Percentiles rank a stretch among this genome's conserved stretches.
These are phyloP conservation scores for Ispidina lecontei DNA, from an alignment of 2,797 vertebrate species.

Conservation along the genomic window DNA sequence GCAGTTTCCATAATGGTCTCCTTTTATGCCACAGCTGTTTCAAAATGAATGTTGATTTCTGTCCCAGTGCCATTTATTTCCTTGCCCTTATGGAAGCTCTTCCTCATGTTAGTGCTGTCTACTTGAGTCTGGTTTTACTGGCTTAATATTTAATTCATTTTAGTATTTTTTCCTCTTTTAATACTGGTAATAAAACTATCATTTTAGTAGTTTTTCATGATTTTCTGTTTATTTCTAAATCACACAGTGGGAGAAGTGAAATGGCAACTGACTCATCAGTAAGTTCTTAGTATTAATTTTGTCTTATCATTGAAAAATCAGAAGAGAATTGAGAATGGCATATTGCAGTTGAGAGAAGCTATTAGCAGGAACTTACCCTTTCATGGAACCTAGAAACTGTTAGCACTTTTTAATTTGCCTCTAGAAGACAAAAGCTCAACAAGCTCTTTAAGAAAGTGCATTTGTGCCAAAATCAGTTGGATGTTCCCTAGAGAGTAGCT, in stretches of 20 bases:
- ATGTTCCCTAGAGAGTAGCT: background rate
- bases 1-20: background rate
- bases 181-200: background rate
- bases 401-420: background rate
- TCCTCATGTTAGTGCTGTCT: background rate
- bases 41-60: background rate
- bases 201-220: background rate
- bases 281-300: background rate
- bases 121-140: background rate
- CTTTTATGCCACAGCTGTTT: background rate
- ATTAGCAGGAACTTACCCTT: background rate
- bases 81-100: background rate
- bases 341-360: background rate
- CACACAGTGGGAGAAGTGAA: background rate
- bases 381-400: background rate
- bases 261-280: background rate
- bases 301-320: background rate
- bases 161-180: background rate
- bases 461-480: background rate
- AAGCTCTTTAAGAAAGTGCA: background rate
- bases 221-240: background rate
- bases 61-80: background rate
- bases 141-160: background rate
- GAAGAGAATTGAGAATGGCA: background rate
- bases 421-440: background rate